These are phyloP conservation scores for Nyctibius grandis DNA, from an alignment of 2,797 vertebrate genomes.

Conservation along the genomic window DNA sequence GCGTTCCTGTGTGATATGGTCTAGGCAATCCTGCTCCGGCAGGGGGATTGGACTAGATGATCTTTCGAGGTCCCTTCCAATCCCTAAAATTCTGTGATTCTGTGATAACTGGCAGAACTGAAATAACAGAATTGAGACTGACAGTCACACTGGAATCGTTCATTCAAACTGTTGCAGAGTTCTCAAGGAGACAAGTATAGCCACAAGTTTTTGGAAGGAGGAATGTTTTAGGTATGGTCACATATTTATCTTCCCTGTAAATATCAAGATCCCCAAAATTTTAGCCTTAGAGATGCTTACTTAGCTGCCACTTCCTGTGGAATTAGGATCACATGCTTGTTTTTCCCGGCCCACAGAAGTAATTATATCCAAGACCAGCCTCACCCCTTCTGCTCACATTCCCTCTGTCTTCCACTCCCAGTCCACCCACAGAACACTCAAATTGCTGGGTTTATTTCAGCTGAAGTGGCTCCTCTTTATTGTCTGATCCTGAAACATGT, in stretches of 20 bases:
- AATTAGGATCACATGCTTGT: neutral
- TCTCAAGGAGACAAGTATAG: neutral
- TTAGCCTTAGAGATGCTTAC: neutral
- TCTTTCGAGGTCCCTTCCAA: too few species aligned
- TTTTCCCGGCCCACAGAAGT: neutral
- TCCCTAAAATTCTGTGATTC: too few species aligned
- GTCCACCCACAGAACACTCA: neutral
- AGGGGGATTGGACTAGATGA: too few species aligned
- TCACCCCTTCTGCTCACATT: neutral
- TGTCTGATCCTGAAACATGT: neutral
- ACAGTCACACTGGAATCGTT: neutral
- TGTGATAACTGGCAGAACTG: neutral
- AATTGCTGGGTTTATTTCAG: neutral
- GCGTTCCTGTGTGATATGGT: too few species aligned
- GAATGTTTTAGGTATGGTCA: neutral
- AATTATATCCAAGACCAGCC: neutral
- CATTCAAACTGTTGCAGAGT: neutral
- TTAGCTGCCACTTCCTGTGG: neutral
- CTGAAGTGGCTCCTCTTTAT: neutral
- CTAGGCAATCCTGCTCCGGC: too few species aligned
- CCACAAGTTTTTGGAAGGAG: neutral
- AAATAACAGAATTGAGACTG: neutral
- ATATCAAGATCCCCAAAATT: neutral
- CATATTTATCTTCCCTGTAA: neutral
- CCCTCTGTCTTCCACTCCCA: neutral